A percentile compares a stretch with the other conserved stretches of the same genome.
Evolutionary conservation across 2,888 invertebrate species (phyloP).

Genomic region (Acrocera orbiculus): DNA sequence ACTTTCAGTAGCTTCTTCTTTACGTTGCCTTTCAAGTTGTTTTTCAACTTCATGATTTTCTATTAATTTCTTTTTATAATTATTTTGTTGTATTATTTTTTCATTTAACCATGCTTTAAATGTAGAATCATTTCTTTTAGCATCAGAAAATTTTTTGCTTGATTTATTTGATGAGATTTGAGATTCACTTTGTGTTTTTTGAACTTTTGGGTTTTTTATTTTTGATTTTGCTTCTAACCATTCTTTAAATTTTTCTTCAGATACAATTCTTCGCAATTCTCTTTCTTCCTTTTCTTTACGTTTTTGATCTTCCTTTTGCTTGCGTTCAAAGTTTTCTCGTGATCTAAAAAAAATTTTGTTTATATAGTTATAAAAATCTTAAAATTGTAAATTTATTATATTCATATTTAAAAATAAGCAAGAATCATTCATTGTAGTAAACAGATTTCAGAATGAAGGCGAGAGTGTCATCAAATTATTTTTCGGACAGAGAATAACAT

Average conservation of each 20-base stretch:
- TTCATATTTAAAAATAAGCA: too few species aligned
- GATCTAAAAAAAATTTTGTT: conserved; percentile 4
- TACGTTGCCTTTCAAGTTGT: conserved; percentile 9
- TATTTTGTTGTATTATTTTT: conserved; percentile 17
- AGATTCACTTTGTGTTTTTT: neutral
- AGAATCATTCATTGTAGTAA: too few species aligned
- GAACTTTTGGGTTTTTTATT: conserved; percentile 1
- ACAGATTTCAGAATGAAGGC: too few species aligned
- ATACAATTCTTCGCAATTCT: conserved; percentile 16
- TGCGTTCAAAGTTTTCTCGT: conserved; percentile 14
- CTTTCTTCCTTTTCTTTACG: conserved; percentile 14
- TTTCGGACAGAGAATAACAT: too few species aligned
- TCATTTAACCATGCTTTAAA: conserved; percentile 17
- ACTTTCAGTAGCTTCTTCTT: conserved; percentile 16
- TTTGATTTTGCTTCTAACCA: conserved; percentile 20
- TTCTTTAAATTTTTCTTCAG: conserved; percentile 19
- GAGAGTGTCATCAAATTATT: too few species aligned
- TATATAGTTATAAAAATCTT: too few species aligned
- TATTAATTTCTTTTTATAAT: conserved; percentile 13
- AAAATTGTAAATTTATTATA: too few species aligned
- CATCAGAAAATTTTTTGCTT: neutral
- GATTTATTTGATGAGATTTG: neutral
- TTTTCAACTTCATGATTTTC: conserved; percentile 13
- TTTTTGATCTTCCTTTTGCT: conserved; percentile 5
- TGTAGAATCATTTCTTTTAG: conserved; percentile 7